Conservation (phyloP, 2,113 vertebrate genomes). For the Catharus fuscescens region DNA sequence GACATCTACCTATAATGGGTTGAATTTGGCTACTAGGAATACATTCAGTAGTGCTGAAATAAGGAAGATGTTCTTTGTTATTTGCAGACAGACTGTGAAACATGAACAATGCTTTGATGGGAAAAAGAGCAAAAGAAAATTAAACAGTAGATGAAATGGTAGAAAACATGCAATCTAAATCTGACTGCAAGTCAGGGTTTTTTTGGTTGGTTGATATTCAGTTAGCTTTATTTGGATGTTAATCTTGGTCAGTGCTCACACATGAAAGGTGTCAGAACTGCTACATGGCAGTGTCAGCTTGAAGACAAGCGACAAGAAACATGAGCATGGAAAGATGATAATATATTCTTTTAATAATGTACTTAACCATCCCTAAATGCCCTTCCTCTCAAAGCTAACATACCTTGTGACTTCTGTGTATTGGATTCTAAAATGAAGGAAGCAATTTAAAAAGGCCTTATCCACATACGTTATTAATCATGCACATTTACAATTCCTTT, state of each 20-base stretch:
- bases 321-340: neutral
- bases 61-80: neutral
- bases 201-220: neutral
- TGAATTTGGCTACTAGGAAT: neutral
- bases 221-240: neutral
- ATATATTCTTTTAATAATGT: neutral
- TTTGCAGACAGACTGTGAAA: neutral
- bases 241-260: neutral
- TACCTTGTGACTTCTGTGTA: neutral
- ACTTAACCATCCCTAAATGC: neutral
- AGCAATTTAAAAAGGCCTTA: neutral
- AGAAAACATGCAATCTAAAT: neutral
- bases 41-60: neutral
- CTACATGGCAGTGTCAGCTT: neutral
- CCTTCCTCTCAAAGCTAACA: neutral
- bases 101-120: neutral
- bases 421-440: neutral
- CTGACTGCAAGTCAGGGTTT: neutral
- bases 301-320: neutral
- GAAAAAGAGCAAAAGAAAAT: neutral
- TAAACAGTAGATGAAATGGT: neutral
- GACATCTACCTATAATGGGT: neutral
- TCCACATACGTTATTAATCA: neutral
- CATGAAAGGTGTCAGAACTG: neutral
- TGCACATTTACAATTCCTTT: neutral